Conservation (phyloP, 2,888 invertebrate genomes). For the Xanthorhoe spadicearia region DNA sequence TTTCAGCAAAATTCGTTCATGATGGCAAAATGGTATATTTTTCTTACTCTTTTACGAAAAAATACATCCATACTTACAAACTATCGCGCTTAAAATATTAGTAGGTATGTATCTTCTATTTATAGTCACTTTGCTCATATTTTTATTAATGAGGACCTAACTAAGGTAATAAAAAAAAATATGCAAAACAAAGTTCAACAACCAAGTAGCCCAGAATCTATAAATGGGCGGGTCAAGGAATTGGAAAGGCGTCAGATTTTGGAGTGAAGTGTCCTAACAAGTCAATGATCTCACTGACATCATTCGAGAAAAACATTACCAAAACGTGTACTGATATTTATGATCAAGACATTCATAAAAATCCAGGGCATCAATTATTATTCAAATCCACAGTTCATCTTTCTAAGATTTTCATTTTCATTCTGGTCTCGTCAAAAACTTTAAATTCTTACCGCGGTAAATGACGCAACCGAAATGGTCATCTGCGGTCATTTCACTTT, state of each 20-base stretch:
- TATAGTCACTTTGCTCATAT: too few relatives aligned
- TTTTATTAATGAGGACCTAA: too few relatives aligned
- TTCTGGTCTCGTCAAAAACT: conserved; percentile 59
- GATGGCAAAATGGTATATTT: too few relatives aligned
- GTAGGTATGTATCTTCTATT: too few relatives aligned
- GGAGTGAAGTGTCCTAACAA: conserved; percentile 7
- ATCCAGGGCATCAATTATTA: conserved; percentile 23
- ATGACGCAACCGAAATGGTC: conserved; percentile 83
- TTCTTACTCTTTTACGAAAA: too few relatives aligned
- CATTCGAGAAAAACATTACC: neutral
- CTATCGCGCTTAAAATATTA: too few relatives aligned
- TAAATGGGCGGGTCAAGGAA: conserved; percentile 20
- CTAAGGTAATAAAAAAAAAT: neutral
- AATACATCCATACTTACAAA: too few relatives aligned
- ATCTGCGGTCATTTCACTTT: conserved; percentile 83
- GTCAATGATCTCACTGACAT: conserved; percentile 19
- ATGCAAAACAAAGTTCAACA: conserved; percentile 5
- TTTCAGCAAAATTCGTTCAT: too few relatives aligned
- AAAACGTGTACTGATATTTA: neutral
- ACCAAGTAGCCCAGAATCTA: neutral
- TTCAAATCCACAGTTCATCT: conserved; percentile 29
- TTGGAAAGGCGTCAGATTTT: conserved; percentile 24
- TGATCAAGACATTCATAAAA: conserved; percentile 18
- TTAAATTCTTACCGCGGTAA: conserved; percentile 68
- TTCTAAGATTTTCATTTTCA: conserved; percentile 46